Evolutionary conservation across 64 coral and sea anemone genomes (phyloP), one percentile per base, ranked within the genome.

Genomic region (Pocillopora verrucosa): DNA sequence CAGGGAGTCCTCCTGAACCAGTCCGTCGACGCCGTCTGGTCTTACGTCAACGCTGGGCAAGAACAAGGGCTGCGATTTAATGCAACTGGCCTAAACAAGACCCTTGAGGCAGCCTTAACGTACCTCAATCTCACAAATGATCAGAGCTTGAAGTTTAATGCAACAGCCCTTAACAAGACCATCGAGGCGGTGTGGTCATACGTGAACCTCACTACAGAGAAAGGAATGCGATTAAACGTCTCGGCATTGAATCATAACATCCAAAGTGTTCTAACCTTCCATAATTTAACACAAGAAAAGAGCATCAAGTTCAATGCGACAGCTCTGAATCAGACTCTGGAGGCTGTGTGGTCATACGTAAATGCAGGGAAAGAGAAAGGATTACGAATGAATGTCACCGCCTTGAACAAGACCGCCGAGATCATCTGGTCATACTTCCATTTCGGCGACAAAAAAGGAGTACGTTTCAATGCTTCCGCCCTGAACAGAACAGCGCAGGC

Each of bases 271-370:
- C 86, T 89, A 72, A 93, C 92, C n/a, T 93, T 88, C 84, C 93
- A 87, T 17, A 87, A 96, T 58, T 61, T 90, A 58, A 80, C 90
- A 12, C 88, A 62, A 15, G 88, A 92, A 56, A 90, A 88, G 20
- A 89, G 91, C 17, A 59, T 99, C n/a, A 99, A 99, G 61, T 88
- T 99, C 34, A 95, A 91, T 15, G 84, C 83, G 30, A 63, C 84
- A 1, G 76, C 65, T 16, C 36, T 82, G 64, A 85, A 87, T 15
- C 80, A 76, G 68, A 86, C 89, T 11, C 15, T 94, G 65, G 78
- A 87, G 60, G 79, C 79, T 87, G 77, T 65, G 17, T 38, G 91
- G 15, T 88, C 88, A 26, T 96, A 91, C 64, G 62, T 93, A 16
- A 93, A 93, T 83, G 56, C 25, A 69, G 90, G 83, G 59, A 88